These are phyloP conservation scores for Chaetodon auriga DNA, from an alignment of 2,113 vertebrate species.

Conservation along the genomic window DNA sequence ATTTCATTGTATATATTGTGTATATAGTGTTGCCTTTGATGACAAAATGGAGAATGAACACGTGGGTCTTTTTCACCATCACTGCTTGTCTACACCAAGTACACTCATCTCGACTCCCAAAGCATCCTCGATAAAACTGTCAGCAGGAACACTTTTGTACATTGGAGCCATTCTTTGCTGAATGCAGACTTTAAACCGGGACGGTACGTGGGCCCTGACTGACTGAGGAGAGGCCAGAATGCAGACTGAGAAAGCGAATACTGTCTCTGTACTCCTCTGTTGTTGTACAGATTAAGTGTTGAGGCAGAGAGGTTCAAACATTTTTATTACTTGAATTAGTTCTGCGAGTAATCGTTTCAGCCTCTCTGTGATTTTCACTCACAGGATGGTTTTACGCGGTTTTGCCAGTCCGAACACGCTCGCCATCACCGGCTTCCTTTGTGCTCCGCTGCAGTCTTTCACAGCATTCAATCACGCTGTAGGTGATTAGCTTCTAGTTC, in stretches of 20 bases:
- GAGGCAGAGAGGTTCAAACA: neutral
- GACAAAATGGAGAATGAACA: too few species aligned
- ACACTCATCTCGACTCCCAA: neutral
- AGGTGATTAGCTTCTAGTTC: constrained; percentile 32
- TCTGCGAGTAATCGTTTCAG: neutral
- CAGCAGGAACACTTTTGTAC: neutral
- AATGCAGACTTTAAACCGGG: neutral
- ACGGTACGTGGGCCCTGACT: neutral
- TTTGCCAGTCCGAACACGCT: neutral
- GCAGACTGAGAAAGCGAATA: neutral
- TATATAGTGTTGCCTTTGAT: too few species aligned
- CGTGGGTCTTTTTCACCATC: too few species aligned
- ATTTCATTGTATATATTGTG: too few species aligned
- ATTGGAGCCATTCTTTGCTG: neutral
- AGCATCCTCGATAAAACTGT: neutral
- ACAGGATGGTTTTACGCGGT: neutral
- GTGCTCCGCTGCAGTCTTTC: constrained; percentile 34
- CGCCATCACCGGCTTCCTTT: neutral
- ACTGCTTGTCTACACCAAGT: neutral
- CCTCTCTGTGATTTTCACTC: neutral
- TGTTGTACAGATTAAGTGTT: neutral
- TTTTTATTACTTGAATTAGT: neutral
- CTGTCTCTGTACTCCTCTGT: neutral
- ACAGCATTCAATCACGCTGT: constrained; percentile 13
- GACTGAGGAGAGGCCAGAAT: neutral